Evolutionary conservation across 2,797 vertebrate species (phyloP).

Genomic region (Xenops minutus): DNA sequence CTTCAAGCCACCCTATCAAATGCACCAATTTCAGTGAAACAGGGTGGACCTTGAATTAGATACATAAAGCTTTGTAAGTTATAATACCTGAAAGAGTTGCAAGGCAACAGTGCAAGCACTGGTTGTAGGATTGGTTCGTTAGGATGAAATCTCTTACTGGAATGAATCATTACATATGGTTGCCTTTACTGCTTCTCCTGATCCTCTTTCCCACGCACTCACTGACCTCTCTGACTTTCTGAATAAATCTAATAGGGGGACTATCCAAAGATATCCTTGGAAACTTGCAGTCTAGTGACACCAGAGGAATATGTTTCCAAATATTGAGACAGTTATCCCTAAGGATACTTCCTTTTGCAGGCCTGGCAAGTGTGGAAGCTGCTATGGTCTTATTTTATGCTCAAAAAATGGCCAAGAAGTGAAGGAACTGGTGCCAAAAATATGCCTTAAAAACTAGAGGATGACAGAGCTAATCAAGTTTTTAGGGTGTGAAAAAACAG

Average conservation of each 20-base stretch:
- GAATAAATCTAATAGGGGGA: slow-evolving; percentile 52
- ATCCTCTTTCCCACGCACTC: slow-evolving; percentile 73
- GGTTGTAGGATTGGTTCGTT: not conserved
- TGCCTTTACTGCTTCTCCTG: slow-evolving; percentile 45
- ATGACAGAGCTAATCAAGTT: not conserved
- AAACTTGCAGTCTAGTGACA: slow-evolving; percentile 52
- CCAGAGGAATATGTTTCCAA: slow-evolving; percentile 55
- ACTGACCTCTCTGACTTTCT: slow-evolving; percentile 52
- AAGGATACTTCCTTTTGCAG: slow-evolving; percentile 52
- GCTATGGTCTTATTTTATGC: slow-evolving; percentile 22
- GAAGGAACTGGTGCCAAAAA: slow-evolving; percentile 42
- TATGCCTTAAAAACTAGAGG: not conserved
- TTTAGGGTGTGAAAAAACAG: not conserved
- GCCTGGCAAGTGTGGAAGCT: slow-evolving; percentile 48
- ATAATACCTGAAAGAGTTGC: not conserved
- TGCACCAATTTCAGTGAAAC: not conserved
- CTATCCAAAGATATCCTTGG: slow-evolving; percentile 69
- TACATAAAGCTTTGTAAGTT: not conserved
- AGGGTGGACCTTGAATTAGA: not conserved
- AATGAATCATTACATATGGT: slow-evolving; percentile 8
- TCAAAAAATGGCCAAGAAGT: slow-evolving; percentile 2
- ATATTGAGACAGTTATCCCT: slow-evolving; percentile 45
- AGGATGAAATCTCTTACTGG: slow-evolving; percentile 2
- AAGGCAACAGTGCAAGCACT: not conserved
- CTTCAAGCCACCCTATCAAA: not conserved